Evolutionary conservation across 2,888 invertebrate genomes (phyloP), one percentile per base, ranked within the genome.

Genomic region (Serrognathus titanus): DNA sequence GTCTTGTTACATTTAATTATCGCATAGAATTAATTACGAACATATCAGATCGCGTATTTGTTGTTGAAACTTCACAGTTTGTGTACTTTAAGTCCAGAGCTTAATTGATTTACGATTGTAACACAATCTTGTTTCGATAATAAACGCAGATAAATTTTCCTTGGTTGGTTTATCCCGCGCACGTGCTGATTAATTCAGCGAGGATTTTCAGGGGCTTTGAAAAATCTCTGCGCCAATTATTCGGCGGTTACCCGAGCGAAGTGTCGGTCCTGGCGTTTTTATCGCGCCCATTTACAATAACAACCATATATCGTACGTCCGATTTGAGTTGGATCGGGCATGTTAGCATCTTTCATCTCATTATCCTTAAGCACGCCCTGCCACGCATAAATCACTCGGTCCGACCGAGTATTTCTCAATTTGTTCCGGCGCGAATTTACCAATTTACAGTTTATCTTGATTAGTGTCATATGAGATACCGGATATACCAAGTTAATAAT

Each of bases 391-490:
- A 70, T 70, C 70, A 68, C 69, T 63, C 24, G 24, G 64, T 62
- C 63, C 62, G 60, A 66, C 64, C 66, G 65, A 66, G 67, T 69
- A 69, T 68, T 69, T 68, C 69, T 68, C 69, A 69, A 70, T 70
- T 70, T 68, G 69, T 69, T 69, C 67, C 67, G 66, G 63, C 62
- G 61, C 60, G 61, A 66, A 64, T 69, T 68, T 67, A 66, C 68
- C 65, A 70, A 69, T 70, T 68, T 68, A 68, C 68, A 67, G 66
- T 69, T 68, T 69, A 68, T 70, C 70, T 69, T 68, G 59, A 66
- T 69, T 69, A 69, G 60, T 61, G 68, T 69, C 62, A 62, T 48
- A 53, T 58, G 56, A 12, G 40, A 40, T 40, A 11, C 40, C 40
- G 40, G 6, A 40, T 40, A 6, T 7, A 40, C 40, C 13, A 43